A percentile compares a stretch with the other conserved stretches of the same genome.
Evolutionary conservation across 2,797 vertebrate species (phyloP).

Genomic region (Sebastes flavidus): DNA sequence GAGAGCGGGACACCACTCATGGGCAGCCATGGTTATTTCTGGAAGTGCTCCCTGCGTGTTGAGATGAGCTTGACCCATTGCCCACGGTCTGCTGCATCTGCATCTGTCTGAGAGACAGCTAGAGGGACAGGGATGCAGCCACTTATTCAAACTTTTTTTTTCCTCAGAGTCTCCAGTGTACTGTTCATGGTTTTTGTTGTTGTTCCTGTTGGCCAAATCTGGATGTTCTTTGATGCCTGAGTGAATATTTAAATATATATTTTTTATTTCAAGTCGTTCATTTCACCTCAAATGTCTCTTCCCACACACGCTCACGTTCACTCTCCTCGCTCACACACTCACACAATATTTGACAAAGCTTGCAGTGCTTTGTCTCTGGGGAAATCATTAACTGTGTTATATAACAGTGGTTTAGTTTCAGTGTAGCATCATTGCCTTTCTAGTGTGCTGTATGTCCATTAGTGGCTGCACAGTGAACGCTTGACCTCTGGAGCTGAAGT

Average conservation of each 20-base stretch:
- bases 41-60: constrained; percentile 40
- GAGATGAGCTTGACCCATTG: constrained; percentile 65
- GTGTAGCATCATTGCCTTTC: constrained; percentile 47
- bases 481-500: constrained; percentile 53
- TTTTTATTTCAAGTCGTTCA: not conserved
- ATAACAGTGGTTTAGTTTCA: constrained; percentile 58
- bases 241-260: not conserved
- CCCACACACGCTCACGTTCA: not conserved
- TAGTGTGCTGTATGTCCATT: constrained; percentile 48
- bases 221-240: not conserved
- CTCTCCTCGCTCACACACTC: not conserved
- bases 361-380: constrained; percentile 27
- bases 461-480: constrained; percentile 28
- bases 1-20: not conserved
- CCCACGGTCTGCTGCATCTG: constrained; percentile 54
- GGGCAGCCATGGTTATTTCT: constrained; percentile 57
- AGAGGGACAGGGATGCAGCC: constrained; percentile 15
- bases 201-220: not conserved
- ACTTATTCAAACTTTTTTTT: constrained; percentile 18
- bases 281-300: constrained; percentile 17
- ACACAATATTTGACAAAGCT: constrained; percentile 44
- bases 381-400: constrained; percentile 77
- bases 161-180: not conserved
- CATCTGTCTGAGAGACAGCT: constrained; percentile 54
- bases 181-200: constrained; percentile 9